Evolutionary conservation across 1,140 invertebrate genomes (phyloP), one percentile per base, ranked within the genome.

Genomic region (Tetramorium simillimum): DNA sequence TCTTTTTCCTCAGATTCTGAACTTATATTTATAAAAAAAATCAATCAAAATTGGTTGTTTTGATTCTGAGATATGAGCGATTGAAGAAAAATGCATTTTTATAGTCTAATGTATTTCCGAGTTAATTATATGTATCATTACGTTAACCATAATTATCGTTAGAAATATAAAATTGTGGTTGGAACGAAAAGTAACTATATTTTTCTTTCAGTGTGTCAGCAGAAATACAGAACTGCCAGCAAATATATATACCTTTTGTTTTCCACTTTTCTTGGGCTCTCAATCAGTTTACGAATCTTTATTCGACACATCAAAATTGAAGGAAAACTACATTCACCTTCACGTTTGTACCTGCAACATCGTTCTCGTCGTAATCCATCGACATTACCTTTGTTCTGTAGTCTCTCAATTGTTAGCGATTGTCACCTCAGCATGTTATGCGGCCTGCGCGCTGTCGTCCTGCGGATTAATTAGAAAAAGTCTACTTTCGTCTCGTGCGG

Each of bases 381-480:
- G 24, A 63, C 40, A 60, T 37, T 84, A 14, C 4, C 16, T 84
- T 84, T 84, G 69, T 58, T 4, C 33, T 4, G 33, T 33, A 33
- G 33, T n/a, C 53, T n/a, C 53, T 60, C 80, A 60, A 75, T 62
- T 84, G 80, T 84, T 72, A 60, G 40, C 24, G 24, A 28, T 60
- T 84, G 69, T 84, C 80, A 84, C 80, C 40, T 84, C 53, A 60
- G 37, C 24, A 84, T 37, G n/a, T 73, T 73, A 51, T 24, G 21
- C 21, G 28, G 53, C 37, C 6, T 65, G 12, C 70, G 14, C 49
- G 21, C 12, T 73, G 62, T 75, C 84, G 51, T 18, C 4, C 40
- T 49, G 63, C 18, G 78, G 53, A 78, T 80, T 88, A 90, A 90
- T 87, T 88, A 84, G 65, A 72, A 76, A 84, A 62, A 80, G 81